Evolutionary conservation across 1,140 invertebrate genomes (phyloP), one percentile per base, ranked within the genome.

Genomic region (Eumaeus atala): DNA sequence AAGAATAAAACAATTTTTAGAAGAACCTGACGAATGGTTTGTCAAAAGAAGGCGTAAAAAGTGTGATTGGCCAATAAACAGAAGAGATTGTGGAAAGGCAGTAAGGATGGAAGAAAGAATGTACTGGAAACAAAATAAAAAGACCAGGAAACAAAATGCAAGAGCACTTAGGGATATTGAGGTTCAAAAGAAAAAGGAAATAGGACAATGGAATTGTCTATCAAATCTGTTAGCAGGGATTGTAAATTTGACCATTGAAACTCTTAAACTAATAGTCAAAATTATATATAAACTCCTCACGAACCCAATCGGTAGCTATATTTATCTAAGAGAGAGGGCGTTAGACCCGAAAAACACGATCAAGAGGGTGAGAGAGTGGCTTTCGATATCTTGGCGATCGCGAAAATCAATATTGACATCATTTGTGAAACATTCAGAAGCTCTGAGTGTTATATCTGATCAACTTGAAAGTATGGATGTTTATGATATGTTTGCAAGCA

Each of bases 371-470:
- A 61, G 28, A 9, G 53, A 54, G 18, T 68, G 60, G 61, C 14
- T 68, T 11, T 4, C 33, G 16, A 64, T 55, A 14, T 64, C 62
- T 8, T 67, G 65, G 56, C 51, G 47, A 48, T 18, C 63, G 56
- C 62, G 64, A 67, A 56, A 63, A 58, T 47, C 59, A 28, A 57
- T 56, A 34, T 9, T 79, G 44, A 17, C 51, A 9, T 52, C 66
- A 54, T 61, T 59, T 35, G 18, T 73, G 33, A 57, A 59, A 10
- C 59, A 65, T 11, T 79, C 76, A 16, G 18, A 66, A 12, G 56
- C 56, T 9, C 44, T 72, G 10, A 61, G 53, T 54, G 58, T 75
- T 18, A 48, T 79, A 12, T 34, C 51, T 11, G 76, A 79, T 54
- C 62, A 70, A 17, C 34, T 79, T 21, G 58, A 70, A 56, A 59